These are phyloP conservation scores for Tipula vernalis DNA, from an alignment of 2,888 invertebrate genomes.

Conservation along the genomic window DNA sequence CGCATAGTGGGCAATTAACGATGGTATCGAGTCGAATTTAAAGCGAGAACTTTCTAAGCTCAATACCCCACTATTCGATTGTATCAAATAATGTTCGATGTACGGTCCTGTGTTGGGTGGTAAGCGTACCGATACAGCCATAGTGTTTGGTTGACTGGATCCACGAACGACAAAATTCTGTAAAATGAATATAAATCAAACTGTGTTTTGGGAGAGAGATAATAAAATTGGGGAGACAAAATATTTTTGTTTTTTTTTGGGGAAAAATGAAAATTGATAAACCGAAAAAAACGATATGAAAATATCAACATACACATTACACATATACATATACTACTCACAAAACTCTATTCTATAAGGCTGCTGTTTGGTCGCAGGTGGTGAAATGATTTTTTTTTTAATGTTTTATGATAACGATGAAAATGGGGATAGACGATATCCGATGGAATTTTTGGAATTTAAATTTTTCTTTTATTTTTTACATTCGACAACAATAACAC, in stretches of 20 bases:
- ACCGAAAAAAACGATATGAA: not conserved
- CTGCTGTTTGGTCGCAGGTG: not conserved
- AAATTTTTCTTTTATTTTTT: not conserved
- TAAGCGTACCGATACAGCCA: slow-evolving; percentile 87
- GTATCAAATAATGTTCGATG: slow-evolving; percentile 93
- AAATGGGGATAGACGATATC: not conserved
- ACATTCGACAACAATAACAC: not conserved
- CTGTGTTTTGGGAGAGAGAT: not conserved
- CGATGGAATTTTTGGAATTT: not conserved
- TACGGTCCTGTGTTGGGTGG: slow-evolving; percentile 79
- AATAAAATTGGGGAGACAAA: not conserved
- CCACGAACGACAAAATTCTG: slow-evolving; percentile 92
- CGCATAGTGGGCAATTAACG: slow-evolving; percentile 86
- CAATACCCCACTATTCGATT: slow-evolving; percentile 65
- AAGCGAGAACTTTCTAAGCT: slow-evolving; percentile 89
- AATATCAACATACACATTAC: not conserved
- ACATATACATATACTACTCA: not conserved
- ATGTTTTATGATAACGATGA: not conserved
- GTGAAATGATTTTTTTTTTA: not conserved
- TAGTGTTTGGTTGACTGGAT: slow-evolving; percentile 84
- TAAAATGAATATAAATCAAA: slow-evolving; percentile 21
- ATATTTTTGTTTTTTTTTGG: not conserved
- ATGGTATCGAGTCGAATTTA: slow-evolving; percentile 84
- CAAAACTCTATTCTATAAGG: not conserved
- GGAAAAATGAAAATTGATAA: not conserved